Evolutionary conservation across 2,888 invertebrate genomes (phyloP).

Genomic region (Drosophila mulleri): DNA sequence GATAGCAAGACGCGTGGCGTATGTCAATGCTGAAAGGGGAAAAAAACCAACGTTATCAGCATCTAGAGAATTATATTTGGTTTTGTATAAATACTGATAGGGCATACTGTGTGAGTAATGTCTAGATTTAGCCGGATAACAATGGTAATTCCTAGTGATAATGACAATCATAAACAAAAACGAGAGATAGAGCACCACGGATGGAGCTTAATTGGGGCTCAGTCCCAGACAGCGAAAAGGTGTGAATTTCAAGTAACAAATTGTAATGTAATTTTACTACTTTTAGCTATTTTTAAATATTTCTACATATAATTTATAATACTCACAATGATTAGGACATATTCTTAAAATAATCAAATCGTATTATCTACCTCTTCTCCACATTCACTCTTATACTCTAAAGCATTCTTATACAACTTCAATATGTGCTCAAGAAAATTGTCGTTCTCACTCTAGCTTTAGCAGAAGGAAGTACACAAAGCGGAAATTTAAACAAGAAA

Average conservation of each 20-base stretch:
- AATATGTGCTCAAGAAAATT: background rate
- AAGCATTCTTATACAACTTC: background rate
- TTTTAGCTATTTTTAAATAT: background rate
- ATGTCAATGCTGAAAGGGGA: background rate
- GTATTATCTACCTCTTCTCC: background rate
- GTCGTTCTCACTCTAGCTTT: background rate
- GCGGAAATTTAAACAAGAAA: conserved; percentile 6
- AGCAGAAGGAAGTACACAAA: conserved; percentile 12
- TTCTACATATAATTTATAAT: background rate
- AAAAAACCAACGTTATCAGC: conserved; percentile 6
- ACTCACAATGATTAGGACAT: background rate
- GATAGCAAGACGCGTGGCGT: conserved; percentile 16
- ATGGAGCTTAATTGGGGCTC: background rate
- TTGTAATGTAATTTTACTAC: background rate
- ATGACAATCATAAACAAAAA: conserved; percentile 62
- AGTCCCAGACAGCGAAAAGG: conserved; percentile 2
- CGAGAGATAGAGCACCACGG: background rate
- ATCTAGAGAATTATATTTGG: background rate
- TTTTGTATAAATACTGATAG: conserved; percentile 7
- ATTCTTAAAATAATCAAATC: background rate
- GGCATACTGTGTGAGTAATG: conserved; percentile 57
- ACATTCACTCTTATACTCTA: background rate
- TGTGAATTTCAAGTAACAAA: background rate
- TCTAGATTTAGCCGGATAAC: conserved; percentile 72
- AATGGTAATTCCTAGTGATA: conserved; percentile 75